Percentiles rank a stretch among this genome's conserved stretches.
Conservation (phyloP, 35 echinoderm and acorn worm species). For the Stichopus chloronotus region DNA sequence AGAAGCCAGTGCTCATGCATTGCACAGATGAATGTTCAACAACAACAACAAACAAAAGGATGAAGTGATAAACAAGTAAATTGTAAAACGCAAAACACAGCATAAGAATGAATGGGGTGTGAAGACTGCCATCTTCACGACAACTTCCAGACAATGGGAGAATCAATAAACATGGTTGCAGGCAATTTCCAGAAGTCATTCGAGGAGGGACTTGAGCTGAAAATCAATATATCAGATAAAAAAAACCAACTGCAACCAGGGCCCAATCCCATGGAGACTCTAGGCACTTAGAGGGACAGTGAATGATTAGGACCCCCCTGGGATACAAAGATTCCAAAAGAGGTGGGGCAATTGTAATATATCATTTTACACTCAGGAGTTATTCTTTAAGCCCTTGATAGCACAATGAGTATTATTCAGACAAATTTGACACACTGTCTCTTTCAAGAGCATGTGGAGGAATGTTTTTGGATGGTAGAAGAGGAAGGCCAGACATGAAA, state of each 20-base stretch:
- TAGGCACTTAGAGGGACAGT: not conserved
- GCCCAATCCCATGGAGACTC: constrained; percentile 21
- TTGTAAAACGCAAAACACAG: not conserved
- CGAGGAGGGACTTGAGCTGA: constrained; percentile 2
- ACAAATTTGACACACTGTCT: too few relatives aligned
- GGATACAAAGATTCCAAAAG: not conserved
- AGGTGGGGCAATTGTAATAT: not conserved
- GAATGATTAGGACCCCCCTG: not conserved
- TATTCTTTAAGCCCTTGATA: too few relatives aligned
- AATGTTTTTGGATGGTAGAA: too few relatives aligned
- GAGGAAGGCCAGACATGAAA: too few relatives aligned
- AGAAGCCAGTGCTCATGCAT: not conserved
- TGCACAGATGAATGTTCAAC: not conserved
- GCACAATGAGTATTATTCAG: too few relatives aligned
- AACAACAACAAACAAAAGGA: not conserved
- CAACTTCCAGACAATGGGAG: constrained; percentile 18
- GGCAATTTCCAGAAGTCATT: constrained; percentile 25
- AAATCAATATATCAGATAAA: not conserved
- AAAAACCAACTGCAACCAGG: not conserved
- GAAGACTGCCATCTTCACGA: not conserved
- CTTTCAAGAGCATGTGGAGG: too few relatives aligned
- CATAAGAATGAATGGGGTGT: not conserved
- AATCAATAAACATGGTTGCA: constrained; percentile 50
- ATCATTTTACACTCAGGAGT: too few relatives aligned
- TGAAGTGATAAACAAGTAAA: not conserved